These are phyloP conservation scores for Macroramphosus scolopax DNA, from an alignment of 2,797 vertebrate genomes.

Conservation along the genomic window DNA sequence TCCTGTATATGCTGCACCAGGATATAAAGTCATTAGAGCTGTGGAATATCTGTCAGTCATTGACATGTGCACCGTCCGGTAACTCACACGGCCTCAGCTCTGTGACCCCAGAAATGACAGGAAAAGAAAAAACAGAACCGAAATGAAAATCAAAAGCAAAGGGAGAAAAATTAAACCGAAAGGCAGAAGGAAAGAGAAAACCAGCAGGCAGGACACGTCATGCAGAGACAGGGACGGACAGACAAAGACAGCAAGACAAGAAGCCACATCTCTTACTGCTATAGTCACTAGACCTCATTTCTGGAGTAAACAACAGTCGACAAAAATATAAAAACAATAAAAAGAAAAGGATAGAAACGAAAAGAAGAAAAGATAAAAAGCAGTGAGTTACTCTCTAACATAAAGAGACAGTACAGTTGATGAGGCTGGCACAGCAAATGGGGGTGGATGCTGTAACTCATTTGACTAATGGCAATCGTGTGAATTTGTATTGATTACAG, in stretches of 20 bases:
- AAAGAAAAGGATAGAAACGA: conserved; percentile 29
- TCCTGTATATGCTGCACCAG: conserved; percentile 52
- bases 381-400: conserved; percentile 70
- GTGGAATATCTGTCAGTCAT: conserved; percentile 58
- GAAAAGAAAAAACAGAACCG: conserved; percentile 12
- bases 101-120: conserved; percentile 68
- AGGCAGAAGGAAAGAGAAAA: conserved; percentile 51
- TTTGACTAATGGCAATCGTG: conserved; percentile 58
- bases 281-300: conserved; percentile 79
- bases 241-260: conserved; percentile 69
- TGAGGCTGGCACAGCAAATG: conserved; percentile 66
- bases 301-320: conserved; percentile 71
- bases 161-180: conserved; percentile 54
- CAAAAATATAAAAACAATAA: conserved; percentile 50
- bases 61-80: conserved; percentile 71
- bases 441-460: conserved; percentile 53
- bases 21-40: conserved; percentile 71
- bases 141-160: conserved; percentile 36
- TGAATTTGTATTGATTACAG: conserved; percentile 53
- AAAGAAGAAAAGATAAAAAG: conserved; percentile 63
- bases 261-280: conserved; percentile 80
- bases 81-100: conserved; percentile 78
- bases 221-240: conserved; percentile 63
- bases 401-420: conserved; percentile 69
- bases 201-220: conserved; percentile 58